phyloP scores from a whole-genome alignment of 2,888 invertebrate species.

The Lypha dubia region DNA sequence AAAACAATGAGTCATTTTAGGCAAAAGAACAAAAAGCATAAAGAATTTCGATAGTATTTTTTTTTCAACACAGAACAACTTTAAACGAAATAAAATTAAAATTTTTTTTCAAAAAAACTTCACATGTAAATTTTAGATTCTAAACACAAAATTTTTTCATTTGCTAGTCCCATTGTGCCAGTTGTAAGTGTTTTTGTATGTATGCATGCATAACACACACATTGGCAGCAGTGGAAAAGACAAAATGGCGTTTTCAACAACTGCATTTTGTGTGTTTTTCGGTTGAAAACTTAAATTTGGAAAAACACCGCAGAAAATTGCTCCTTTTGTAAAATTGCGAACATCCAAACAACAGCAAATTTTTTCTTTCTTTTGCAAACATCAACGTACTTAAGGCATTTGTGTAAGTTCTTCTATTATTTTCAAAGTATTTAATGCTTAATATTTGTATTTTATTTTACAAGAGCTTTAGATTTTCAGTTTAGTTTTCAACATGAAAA shows the following conservation, averaged over 20 bases:
- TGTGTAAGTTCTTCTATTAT: background rate
- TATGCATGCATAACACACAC: too few species aligned
- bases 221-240: slow-evolving; percentile 53
- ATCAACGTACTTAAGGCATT: slow-evolving; percentile 37
- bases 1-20: background rate
- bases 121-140: too few species aligned
- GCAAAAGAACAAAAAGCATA: background rate
- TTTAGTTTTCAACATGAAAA: slow-evolving; percentile 16
- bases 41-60: too few species aligned
- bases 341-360: background rate
- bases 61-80: too few species aligned
- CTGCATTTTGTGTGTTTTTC: slow-evolving; percentile 31
- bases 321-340: slow-evolving; percentile 1
- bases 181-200: background rate
- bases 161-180: slow-evolving; percentile 2
- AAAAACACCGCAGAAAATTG: slow-evolving; percentile 47
- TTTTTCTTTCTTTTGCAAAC: background rate
- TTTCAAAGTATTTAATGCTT: slow-evolving; percentile 41
- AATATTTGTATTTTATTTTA: slow-evolving; percentile 42
- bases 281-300: slow-evolving; percentile 54
- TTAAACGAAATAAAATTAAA: too few species aligned
- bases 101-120: too few species aligned
- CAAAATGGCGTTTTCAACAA: slow-evolving; percentile 24
- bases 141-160: background rate
- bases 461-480: slow-evolving; percentile 10